These are phyloP conservation scores for Sebastes itinus DNA, from an alignment of 2,797 vertebrate genomes.

Conservation along the genomic window DNA sequence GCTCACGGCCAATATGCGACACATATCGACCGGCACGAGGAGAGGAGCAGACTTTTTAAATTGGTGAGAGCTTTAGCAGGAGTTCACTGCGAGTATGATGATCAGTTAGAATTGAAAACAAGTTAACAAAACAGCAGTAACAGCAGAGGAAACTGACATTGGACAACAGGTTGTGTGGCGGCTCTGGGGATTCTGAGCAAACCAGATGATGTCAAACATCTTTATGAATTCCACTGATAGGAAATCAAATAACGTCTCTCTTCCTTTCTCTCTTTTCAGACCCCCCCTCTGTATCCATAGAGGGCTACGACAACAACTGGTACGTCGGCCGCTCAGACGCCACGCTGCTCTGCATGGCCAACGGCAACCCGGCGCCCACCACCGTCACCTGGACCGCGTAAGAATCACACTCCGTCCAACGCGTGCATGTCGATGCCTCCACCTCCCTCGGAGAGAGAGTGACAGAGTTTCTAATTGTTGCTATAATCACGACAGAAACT, in stretches of 20 bases:
- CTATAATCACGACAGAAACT: background rate
- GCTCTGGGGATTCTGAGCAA: background rate
- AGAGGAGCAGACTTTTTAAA: background rate
- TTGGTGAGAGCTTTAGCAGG: background rate
- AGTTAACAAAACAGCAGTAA: background rate
- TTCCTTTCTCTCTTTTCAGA: conserved; percentile 63
- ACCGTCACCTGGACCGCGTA: conserved; percentile 85
- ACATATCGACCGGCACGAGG: background rate
- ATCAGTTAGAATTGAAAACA: background rate
- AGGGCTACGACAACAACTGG: conserved; percentile 90
- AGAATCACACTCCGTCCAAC: conserved; percentile 53
- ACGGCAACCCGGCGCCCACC: conserved; percentile 83
- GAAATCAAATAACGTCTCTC: background rate
- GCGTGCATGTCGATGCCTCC: background rate
- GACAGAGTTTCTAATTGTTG: background rate
- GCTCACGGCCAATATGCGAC: no score
- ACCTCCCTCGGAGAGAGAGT: background rate
- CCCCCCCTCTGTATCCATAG: conserved; percentile 84
- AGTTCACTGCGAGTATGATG: background rate
- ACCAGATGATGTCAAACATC: background rate
- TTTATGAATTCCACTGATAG: background rate
- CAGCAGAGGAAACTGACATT: background rate
- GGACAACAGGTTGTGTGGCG: background rate
- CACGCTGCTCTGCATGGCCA: conserved; percentile 78
- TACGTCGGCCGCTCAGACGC: conserved; percentile 83